Evolutionary conservation across 2,888 invertebrate genomes (phyloP), one percentile per base, ranked within the genome.

Genomic region (Formica aserva): DNA sequence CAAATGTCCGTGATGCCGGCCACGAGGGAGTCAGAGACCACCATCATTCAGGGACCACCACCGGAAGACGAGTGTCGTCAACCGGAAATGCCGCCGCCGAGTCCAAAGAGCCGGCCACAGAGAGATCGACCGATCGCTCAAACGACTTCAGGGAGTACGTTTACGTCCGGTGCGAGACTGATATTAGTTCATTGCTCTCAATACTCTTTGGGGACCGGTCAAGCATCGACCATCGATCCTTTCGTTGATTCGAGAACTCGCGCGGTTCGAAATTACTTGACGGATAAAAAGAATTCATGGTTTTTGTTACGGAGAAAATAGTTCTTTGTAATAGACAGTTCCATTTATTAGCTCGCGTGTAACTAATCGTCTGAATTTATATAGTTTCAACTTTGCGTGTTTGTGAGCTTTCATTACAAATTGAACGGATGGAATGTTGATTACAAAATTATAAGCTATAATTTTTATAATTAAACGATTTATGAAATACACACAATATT

Each of bases 141-240:
- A 83, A 82, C 86, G 92, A 93, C 41, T 85, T 90, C 85, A 92
- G 92, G 88, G 92, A 93, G 94, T 94, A 94, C 89, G 94, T 91
- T 92, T 89, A 81, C 66, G 32, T 32, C 78, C 72, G 69, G 67
- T 71, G 82, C 72, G 78, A 71, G 60, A 22, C 41, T 77, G n/a
- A 77, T 52, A 77, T 77, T 77, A 18, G 45, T 77, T 82, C 62
- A 77, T 82, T 82, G 63, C 41, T 41, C 63, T 63, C 26, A 63
- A n/a, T 63, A 38, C 1, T 32, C 22, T 52, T 55, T 26, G 29
- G 45, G 15, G 22, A 60, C 18, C 35, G 41, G 18, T 55, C 55
- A 74, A 67, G 81, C 57, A 72, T 60, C 45, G 65, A 45, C 55
- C 60, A 13, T 75, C 57, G 52, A 69, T 76, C 57, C 32, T 26